Evolutionary conservation across 2,113 vertebrate species (phyloP).

Genomic region (Indri indri): DNA sequence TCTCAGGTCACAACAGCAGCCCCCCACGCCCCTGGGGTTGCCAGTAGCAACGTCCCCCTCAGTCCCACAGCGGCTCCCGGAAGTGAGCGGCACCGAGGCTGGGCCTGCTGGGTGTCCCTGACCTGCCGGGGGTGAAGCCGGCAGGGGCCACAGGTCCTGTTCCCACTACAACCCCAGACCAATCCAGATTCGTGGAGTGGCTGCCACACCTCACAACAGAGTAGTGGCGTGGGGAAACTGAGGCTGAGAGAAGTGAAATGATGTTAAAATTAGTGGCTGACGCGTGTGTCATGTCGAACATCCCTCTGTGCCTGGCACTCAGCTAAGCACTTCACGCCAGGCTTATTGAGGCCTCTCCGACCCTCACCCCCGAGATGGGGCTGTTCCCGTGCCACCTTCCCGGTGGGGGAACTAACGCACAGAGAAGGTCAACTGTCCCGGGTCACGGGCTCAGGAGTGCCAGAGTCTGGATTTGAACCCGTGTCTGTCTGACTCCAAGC

Average conservation of each 20-base stretch:
- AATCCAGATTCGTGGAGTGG: rapidly evolving
- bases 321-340: neutral
- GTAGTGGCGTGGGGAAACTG: rapidly evolving
- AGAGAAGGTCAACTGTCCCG: neutral
- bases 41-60: neutral
- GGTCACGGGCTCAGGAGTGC: neutral
- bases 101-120: neutral
- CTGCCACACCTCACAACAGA: neutral
- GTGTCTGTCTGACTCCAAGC: neutral
- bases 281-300: rapidly evolving
- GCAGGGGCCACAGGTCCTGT: rapidly evolving
- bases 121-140: too few relatives aligned
- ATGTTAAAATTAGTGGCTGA: rapidly evolving
- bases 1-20: neutral
- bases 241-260: neutral
- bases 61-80: neutral
- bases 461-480: neutral
- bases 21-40: rapidly evolving
- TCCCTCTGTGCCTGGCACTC: neutral
- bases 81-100: too few relatives aligned
- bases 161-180: neutral
- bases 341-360: rapidly evolving
- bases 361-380: neutral
- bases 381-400: neutral
- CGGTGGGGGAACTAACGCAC: neutral